phyloP scores from a whole-genome alignment of 2,113 vertebrate species.

The Phainopepla nitens region DNA sequence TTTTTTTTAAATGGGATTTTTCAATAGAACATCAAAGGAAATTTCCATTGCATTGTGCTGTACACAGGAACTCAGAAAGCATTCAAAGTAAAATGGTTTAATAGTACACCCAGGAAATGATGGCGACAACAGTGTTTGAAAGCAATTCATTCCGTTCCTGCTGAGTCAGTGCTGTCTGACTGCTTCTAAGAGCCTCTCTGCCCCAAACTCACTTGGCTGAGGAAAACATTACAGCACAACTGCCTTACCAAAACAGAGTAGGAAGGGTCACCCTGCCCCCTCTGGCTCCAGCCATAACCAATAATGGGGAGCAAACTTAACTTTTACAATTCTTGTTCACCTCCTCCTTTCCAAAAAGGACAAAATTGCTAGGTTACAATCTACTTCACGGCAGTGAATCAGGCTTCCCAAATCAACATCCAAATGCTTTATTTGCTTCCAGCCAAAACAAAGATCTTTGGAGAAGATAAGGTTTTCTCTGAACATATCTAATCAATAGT shows the following conservation, averaged over 20 bases:
- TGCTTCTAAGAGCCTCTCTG: neutral
- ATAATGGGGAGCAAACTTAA: neutral
- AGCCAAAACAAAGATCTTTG: neutral
- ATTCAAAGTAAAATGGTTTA: neutral
- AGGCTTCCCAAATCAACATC: neutral
- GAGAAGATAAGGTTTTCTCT: neutral
- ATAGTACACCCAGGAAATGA: rapidly evolving
- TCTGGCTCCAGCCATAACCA: neutral
- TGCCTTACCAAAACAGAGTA: rapidly evolving
- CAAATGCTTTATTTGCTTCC: neutral
- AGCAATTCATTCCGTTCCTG: neutral
- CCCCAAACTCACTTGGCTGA: neutral
- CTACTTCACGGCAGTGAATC: neutral
- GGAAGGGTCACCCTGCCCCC: rapidly evolving
- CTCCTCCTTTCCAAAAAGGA: neutral
- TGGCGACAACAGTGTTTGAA: rapidly evolving
- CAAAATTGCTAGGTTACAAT: neutral
- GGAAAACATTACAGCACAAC: neutral
- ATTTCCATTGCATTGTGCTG: neutral
- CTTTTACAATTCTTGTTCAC: neutral
- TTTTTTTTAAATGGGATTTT: neutral
- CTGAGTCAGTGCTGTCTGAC: neutral
- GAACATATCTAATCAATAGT: neutral
- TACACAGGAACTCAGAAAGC: neutral
- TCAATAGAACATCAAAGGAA: neutral